phyloP scores from a whole-genome alignment of 2,888 invertebrate genomes.

The Pseudococcus jackbeardsleyi region DNA sequence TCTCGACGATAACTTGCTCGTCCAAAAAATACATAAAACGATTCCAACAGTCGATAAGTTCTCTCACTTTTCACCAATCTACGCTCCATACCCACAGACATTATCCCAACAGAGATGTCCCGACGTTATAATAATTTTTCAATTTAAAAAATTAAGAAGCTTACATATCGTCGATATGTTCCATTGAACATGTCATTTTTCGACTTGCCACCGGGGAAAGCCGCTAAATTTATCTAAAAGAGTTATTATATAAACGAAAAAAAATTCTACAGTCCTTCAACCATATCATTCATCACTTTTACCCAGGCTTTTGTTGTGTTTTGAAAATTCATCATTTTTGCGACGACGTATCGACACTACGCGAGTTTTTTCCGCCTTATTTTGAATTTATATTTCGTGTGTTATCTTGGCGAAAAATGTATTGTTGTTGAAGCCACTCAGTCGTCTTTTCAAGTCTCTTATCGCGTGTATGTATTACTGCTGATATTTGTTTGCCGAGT shows the following conservation, averaged over 20 bases:
- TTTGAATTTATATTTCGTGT: constrained; percentile 49
- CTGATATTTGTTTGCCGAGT: constrained; percentile 32
- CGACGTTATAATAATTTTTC: constrained; percentile 25
- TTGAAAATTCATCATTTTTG: constrained; percentile 48
- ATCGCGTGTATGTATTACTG: constrained; percentile 4
- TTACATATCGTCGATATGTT: not conserved
- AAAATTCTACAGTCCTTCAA: constrained; percentile 9
- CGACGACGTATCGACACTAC: constrained; percentile 40
- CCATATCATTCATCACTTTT: constrained; percentile 46
- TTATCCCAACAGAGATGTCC: not conserved
- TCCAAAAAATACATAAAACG: not conserved
- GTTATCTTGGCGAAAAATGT: constrained; percentile 25
- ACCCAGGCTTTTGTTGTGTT: constrained; percentile 34
- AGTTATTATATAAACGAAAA: not conserved
- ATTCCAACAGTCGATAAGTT: not conserved
- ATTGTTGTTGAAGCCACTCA: constrained; percentile 25
- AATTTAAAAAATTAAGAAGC: constrained; percentile 21
- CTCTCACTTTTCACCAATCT: not conserved
- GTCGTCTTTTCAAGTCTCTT: constrained; percentile 27
- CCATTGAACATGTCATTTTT: not conserved
- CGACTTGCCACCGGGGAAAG: not conserved
- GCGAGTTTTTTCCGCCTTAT: constrained; percentile 7
- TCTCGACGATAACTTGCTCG: not conserved
- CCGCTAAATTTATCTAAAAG: not conserved
- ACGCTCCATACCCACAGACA: no score